A percentile compares a stretch with the other conserved stretches of the same genome.
phyloP scores from a whole-genome alignment of 1,140 invertebrate species.

The Euwallacea similis region DNA sequence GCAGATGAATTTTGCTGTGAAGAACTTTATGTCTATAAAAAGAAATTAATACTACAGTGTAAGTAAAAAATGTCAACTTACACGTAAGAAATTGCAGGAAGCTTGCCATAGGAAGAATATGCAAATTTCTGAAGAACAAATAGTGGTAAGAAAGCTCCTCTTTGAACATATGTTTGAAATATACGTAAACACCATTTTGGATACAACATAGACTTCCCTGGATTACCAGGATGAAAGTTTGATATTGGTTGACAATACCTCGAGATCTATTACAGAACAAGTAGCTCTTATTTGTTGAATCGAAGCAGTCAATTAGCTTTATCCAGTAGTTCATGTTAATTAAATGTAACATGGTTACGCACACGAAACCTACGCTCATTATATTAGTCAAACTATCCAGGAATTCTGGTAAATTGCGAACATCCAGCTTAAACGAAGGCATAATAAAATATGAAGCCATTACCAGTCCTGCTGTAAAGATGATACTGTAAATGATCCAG shows the following conservation, averaged over 20 bases:
- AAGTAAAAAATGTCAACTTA: not conserved
- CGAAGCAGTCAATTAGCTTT: not conserved
- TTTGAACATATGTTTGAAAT: not conserved
- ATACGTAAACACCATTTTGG: not conserved
- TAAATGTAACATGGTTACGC: not conserved
- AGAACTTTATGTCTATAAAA: slow-evolving; percentile 4
- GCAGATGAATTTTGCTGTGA: slow-evolving; percentile 9
- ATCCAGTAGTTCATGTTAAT: not conserved
- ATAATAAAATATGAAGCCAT: not conserved
- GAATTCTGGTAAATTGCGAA: slow-evolving; percentile 7
- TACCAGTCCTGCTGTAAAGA: not conserved
- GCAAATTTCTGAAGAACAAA: slow-evolving; percentile 9
- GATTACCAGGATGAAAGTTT: not conserved
- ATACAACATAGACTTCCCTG: not conserved
- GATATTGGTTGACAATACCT: not conserved
- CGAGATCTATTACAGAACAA: not conserved
- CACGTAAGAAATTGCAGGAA: not conserved
- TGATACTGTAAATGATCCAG: slow-evolving; percentile 10
- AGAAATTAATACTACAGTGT: not conserved
- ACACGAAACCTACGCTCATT: not conserved
- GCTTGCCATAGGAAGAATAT: not conserved
- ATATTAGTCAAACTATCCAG: slow-evolving; percentile 2
- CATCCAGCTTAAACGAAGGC: not conserved
- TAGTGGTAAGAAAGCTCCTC: not conserved
- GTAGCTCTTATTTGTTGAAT: not conserved